phyloP scores from a whole-genome alignment of 2,113 vertebrate species.

The Spizaetus ornatus region DNA sequence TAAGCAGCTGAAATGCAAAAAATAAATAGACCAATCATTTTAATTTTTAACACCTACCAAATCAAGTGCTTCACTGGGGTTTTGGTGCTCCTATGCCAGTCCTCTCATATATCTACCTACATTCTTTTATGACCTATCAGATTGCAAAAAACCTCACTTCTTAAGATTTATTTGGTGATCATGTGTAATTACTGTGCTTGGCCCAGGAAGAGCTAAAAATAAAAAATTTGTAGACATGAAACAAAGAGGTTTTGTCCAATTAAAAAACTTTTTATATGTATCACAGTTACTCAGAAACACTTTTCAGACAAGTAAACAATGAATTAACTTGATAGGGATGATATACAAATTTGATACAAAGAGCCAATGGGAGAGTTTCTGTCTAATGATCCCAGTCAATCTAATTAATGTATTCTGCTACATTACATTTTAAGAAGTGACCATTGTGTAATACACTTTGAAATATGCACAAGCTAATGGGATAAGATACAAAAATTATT shows the following conservation, averaged over 20 bases:
- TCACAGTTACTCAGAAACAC: not conserved
- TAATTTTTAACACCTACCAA: not conserved
- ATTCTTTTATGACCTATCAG: not conserved
- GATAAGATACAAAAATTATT: slow-evolving; percentile 99
- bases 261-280: not conserved
- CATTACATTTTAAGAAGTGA: slow-evolving; percentile 93
- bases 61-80: not conserved
- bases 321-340: slow-evolving; percentile 38
- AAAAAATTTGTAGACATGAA: not conserved
- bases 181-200: not conserved
- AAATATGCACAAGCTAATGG: slow-evolving; percentile 98
- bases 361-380: slow-evolving; percentile 69
- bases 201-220: not conserved
- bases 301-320: slow-evolving; percentile 40
- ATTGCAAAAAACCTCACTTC: accelerated
- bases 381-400: slow-evolving; percentile 88
- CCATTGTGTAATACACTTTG: slow-evolving; percentile 89
- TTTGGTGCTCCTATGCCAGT: accelerated
- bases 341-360: slow-evolving; percentile 73
- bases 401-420: slow-evolving; percentile 89
- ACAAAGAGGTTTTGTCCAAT: not conserved
- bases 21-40: not conserved
- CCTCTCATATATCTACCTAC: not conserved
- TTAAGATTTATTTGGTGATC: not conserved
- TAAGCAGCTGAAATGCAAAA: slow-evolving; percentile 27